These are phyloP conservation scores for Salvelinus namaycush DNA, from an alignment of 2,113 vertebrate genomes.

Conservation along the genomic window DNA sequence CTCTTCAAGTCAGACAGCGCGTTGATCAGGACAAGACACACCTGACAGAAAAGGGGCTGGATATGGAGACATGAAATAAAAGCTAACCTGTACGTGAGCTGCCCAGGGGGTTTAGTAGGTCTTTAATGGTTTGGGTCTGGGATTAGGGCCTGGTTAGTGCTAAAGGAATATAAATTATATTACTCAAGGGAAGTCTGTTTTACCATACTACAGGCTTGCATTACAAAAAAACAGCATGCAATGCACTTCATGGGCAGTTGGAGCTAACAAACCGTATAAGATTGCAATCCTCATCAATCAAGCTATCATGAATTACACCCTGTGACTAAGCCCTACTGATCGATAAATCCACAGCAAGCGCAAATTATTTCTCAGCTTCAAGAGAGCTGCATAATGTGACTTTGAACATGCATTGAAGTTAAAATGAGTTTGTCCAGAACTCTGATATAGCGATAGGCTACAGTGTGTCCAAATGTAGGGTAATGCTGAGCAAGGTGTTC, in stretches of 20 bases:
- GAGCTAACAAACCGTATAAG: constrained; percentile 75
- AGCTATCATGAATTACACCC: constrained; percentile 76
- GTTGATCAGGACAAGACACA: background rate
- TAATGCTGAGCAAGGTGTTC: too few species aligned
- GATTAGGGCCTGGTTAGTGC: constrained; percentile 61
- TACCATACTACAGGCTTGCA: constrained; percentile 63
- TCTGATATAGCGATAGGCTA: constrained; percentile 47
- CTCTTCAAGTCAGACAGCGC: background rate
- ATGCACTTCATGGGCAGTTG: constrained; percentile 68
- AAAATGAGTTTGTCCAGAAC: constrained; percentile 53
- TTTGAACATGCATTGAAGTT: constrained; percentile 58
- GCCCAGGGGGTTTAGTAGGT: constrained; percentile 22
- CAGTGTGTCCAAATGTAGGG: background rate
- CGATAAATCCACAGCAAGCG: constrained; percentile 73
- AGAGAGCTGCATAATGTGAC: constrained; percentile 60
- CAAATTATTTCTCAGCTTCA: constrained; percentile 49
- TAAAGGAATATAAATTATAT: constrained; percentile 55
- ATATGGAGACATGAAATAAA: background rate
- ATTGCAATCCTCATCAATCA: constrained; percentile 78
- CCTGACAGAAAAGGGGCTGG: constrained; percentile 3
- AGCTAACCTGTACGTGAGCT: background rate
- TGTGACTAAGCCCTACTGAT: constrained; percentile 59
- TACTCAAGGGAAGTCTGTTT: constrained; percentile 31
- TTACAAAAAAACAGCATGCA: constrained; percentile 67
- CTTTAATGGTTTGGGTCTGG: constrained; percentile 35